Base-by-base conservation (phyloP, 2,888 invertebrate species). In the Andrena flavipes region DNA sequence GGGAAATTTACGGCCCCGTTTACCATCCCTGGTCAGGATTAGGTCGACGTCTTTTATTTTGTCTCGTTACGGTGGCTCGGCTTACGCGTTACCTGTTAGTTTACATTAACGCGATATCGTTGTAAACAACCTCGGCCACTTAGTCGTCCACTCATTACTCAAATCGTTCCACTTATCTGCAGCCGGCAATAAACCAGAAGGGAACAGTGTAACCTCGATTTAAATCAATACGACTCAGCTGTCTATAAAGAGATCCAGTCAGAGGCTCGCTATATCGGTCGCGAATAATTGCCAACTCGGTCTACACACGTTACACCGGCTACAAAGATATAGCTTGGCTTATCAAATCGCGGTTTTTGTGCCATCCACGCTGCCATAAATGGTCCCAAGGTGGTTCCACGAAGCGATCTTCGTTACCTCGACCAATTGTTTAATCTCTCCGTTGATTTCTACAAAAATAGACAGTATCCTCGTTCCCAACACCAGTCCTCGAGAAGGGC, bases 81-180 rank as follows among this genome's bases (percentile, higher is more conserved):
- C 20, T 64, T 48, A 33, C 48, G 48, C 59, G 35, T 72, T 59
- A 49, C 48, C 54, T 51, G 65, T 51, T 16, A 65, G 33, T 49
- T 56, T 68, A 35, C 64, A 10, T 13, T 16, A 30, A 51, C 54
- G 13, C 29, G 29, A 48, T 72, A 76, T 76, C 59, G 23, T 30
- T n/a, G 33, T 68, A 74, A 74, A 74, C 74, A 78, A 74, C 74
- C 77, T 67, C 74, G 67, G 48, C 75, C 74, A 68, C 75, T 68
- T 68, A 78, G 62, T 63, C 74, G 62, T 48, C 20, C 30, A 54
- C n/a, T 67, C 60, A 60, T 68, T 76, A 56, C 62, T 48, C 60
- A 16, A 60, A 60, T 73, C 35, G 73, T 51, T 26, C 13, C 51
- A 59, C 59, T 64, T 76, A 76, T 79, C 76, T 79, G 35, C 76